Percentiles rank a stretch among this genome's conserved stretches.
Evolutionary conservation across 2,113 vertebrate species (phyloP).

Genomic region (Psophia crepitans): DNA sequence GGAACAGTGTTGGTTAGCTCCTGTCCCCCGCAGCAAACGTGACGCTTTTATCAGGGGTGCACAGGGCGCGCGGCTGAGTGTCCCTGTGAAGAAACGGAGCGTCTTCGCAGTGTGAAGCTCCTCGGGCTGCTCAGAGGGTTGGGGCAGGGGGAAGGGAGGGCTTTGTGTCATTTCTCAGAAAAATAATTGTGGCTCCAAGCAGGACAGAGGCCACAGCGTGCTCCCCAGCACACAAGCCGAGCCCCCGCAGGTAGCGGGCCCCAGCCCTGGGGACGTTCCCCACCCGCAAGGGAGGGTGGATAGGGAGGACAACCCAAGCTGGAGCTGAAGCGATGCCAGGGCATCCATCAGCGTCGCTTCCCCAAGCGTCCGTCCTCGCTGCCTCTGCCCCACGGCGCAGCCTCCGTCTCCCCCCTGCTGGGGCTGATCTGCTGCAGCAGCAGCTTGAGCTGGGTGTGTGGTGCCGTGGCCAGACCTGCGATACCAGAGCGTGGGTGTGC

Average conservation of each 20-base stretch:
- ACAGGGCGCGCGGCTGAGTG: fast-evolving
- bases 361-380: fast-evolving
- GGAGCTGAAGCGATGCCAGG: neutral
- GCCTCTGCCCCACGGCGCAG: neutral
- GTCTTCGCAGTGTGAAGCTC: neutral
- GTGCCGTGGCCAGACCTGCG: too few species aligned
- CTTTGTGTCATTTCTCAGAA: neutral
- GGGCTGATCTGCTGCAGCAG: neutral
- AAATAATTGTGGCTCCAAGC: neutral
- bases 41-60: neutral
- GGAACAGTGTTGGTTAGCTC: neutral
- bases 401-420: neutral
- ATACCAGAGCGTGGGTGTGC: too few species aligned
- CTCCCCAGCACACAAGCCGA: neutral
- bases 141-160: neutral
- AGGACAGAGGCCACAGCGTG: fast-evolving
- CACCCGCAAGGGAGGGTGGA: fast-evolving
- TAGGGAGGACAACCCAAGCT: neutral
- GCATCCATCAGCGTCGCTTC: neutral
- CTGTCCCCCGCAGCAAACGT: neutral
- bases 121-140: neutral
- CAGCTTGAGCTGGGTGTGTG: neutral
- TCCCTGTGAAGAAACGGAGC: fast-evolving
- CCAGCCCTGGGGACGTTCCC: neutral
- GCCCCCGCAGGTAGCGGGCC: fast-evolving